Evolutionary conservation across 2,797 vertebrate species (phyloP).

Genomic region (Oreonectes daqikongensis): DNA sequence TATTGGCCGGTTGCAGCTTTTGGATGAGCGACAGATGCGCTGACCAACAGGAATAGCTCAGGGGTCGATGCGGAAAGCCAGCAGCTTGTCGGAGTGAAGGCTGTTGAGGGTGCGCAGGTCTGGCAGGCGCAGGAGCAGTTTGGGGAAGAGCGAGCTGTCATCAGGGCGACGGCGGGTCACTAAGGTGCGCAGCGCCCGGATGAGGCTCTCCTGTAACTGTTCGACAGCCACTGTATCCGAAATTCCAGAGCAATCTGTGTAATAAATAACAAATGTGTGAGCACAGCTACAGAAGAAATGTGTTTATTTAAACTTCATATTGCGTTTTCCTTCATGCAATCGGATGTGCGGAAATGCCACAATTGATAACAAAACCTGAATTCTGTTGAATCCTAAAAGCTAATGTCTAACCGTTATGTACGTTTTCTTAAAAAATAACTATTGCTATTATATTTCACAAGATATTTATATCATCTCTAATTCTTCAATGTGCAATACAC

Average conservation of each 20-base stretch:
- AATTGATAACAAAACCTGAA: too few relatives aligned
- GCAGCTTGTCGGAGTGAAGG: conserved; percentile 81
- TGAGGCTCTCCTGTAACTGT: conserved; percentile 80
- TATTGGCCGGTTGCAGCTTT: conserved; percentile 1
- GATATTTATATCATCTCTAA: too few relatives aligned
- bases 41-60: conserved; percentile 53
- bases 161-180: conserved; percentile 73
- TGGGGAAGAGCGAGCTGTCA: conserved; percentile 73
- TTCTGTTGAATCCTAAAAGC: too few relatives aligned
- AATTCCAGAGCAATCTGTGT: conserved; percentile 75
- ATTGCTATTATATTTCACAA: too few relatives aligned
- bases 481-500: too few relatives aligned
- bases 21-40: conserved; percentile 14
- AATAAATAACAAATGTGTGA: neutral
- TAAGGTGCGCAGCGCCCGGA: conserved; percentile 74
- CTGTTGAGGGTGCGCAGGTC: conserved; percentile 83
- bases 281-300: too few relatives aligned
- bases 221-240: conserved; percentile 74
- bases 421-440: too few relatives aligned
- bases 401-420: too few relatives aligned
- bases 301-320: too few relatives aligned
- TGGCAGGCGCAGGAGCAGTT: conserved; percentile 78
- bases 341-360: too few relatives aligned
- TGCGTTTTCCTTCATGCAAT: too few relatives aligned
- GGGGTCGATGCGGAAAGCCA: conserved; percentile 81